Base-by-base conservation (phyloP, 2,888 invertebrate genomes). In the Dugesia japonica region DNA sequence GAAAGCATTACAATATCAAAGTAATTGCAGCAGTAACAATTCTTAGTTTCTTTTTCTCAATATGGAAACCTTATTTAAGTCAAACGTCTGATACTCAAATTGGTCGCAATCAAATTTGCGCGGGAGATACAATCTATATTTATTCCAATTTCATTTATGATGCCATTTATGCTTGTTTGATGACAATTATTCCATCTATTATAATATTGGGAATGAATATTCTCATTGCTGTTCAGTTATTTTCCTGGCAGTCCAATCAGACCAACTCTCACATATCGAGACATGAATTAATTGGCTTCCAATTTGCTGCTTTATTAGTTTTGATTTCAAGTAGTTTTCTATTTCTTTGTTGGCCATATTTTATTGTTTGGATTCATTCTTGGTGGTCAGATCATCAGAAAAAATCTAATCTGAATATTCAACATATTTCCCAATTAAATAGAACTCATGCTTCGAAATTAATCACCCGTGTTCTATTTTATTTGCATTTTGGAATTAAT, bases 301-400 rank as follows among this genome's bases (percentile, higher is more conserved):
- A 83, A 78, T 83, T 83, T 78, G 83, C 83, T 17, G 79, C 82
- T 26, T 82, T 82, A 27, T 79, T 83, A 0, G 79, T 83, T 17
- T 81, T 81, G 17, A 81, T 83, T 17, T 83, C 83, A 20, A 80
- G 81, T 71, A 81, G 82, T 73, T 83, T 83, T 76, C 80, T 83
- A 38, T 80, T 81, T 0, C 80, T 83, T 28, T 83, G 82, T 73
- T 77, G 82, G 26, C 83, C 83, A 0, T 83, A 82, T 76, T 82
- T 83, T 78, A 80, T 81, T 20, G 79, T 81, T 4, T 83, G 83
- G 83, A 23, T 76, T 1, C 42, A 42, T 20, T n/a, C 26, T 1
- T 75, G 75, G 75, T 17, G 17, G 20, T 20, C 4, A n/a, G 20
- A 26, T 26, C 26, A 26, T 20, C 26, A 26, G 9, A 9, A 20